Conservation (phyloP, 2,888 invertebrate species). For the Deroplatys truncata region DNA sequence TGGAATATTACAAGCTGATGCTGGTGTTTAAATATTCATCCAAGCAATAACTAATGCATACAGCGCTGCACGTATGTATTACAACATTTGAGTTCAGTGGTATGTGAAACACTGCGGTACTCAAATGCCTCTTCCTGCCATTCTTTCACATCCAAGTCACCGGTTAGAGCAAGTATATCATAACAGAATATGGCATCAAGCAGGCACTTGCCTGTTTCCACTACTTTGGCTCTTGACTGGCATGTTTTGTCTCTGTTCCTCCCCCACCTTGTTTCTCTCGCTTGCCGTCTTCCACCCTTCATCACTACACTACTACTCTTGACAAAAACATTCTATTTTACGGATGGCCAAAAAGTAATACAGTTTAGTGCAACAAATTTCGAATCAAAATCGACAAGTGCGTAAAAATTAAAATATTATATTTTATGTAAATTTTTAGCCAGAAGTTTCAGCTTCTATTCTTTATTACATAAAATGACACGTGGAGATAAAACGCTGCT, state of each 20-base stretch:
- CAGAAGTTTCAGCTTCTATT: too few species aligned
- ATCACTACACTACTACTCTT: background rate
- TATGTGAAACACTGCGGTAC: background rate
- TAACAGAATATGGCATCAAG: conserved; percentile 7
- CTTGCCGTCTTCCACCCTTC: background rate
- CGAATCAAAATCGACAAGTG: too few species aligned
- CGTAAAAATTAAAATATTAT: too few species aligned
- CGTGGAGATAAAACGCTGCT: too few species aligned
- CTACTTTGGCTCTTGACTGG: background rate
- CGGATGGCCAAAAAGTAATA: too few species aligned
- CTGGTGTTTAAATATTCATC: background rate
- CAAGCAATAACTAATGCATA: background rate
- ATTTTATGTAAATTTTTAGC: too few species aligned
- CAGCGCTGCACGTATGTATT: background rate
- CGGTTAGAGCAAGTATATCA: conserved; percentile 1
- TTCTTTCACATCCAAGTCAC: background rate
- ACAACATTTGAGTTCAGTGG: background rate
- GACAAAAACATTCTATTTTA: background rate
- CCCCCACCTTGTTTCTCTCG: background rate
- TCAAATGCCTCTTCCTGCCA: background rate
- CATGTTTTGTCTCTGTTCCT: background rate
- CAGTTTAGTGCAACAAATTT: too few species aligned
- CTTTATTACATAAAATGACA: too few species aligned
- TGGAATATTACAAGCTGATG: background rate
- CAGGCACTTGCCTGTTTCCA: conserved; percentile 11